Base-by-base conservation (phyloP, 2,888 invertebrate genomes). In the Spatulosminthurus flaviceps region DNA sequence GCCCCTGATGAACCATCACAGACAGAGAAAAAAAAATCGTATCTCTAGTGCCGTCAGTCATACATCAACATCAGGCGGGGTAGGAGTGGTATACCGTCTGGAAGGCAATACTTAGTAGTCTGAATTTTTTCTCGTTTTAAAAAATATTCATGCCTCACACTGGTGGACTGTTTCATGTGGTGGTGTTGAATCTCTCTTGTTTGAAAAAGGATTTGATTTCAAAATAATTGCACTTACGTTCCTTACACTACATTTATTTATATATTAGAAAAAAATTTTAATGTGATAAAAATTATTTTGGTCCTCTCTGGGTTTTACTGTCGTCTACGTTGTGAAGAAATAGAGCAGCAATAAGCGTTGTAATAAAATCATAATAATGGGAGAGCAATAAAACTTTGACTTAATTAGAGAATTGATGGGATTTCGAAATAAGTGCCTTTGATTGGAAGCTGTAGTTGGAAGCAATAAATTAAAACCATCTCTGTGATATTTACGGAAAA, bases 11-110 rank as follows among this genome's bases (percentile, higher is more conserved):
- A 67, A 67, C 29, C 67, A 29, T 67, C 24, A 67, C 19, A 28
- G 67, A 28, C 29, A 16, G 26, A 67, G 67, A 28, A 67, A 67
- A 51, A n/a, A 51, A 51, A 51, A 67, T 51, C 5, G 16, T 28
- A 67, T 67, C 67, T 67, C 9, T 29, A 28, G 22, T 28, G 29
- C 28, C 64, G 64, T 67, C 67, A 67, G 67, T 67, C 64, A 64
- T 64, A 64, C 64, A 64, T 64, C 67, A 67, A 67, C 67, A 67
- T 67, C 67, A 67, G 67, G 67, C 67, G 67, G 67, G 67, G 67
- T 67, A 67, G 67, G 67, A 67, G 67, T 67, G 67, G 67, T 22
- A 28, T 67, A n/a, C n/a, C 67, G 67, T 67, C 67, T 67, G 28
- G 26, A 24, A 67, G 22, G 22, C 26, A 2, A 26, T 11, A 28